These are phyloP conservation scores for Fratercula arctica DNA, from an alignment of 2,797 vertebrate species.

Conservation along the genomic window DNA sequence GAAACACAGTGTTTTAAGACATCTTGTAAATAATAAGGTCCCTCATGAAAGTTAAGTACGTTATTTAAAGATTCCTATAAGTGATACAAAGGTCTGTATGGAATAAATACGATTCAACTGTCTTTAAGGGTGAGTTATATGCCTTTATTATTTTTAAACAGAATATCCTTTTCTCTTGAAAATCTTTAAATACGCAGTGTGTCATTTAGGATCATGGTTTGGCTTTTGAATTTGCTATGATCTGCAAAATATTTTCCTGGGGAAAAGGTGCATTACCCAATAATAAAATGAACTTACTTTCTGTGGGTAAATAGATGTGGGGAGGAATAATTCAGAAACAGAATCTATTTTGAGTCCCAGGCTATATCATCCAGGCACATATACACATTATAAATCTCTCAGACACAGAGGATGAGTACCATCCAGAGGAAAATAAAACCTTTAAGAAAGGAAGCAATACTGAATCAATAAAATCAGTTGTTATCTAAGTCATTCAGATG, in stretches of 20 bases:
- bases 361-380: not conserved
- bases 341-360: not conserved
- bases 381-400: not conserved
- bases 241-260: slow-evolving; percentile 23
- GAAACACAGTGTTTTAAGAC: not conserved
- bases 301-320: not conserved
- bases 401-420: not conserved
- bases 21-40: not conserved
- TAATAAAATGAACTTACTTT: not conserved
- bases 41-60: not conserved
- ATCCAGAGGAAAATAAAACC: not conserved
- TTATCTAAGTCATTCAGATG: not conserved
- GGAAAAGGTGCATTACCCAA: not conserved
- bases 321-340: not conserved
- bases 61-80: not conserved
- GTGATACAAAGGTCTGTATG: not conserved
- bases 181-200: not conserved
- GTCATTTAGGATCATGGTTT: not conserved
- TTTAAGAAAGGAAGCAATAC: not conserved
- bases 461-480: not conserved
- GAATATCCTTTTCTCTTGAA: not conserved
- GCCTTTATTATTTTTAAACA: not conserved
- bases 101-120: not conserved
- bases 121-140: not conserved
- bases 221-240: not conserved